phyloP scores from a whole-genome alignment of 92 coral and sea anemone species.

The Epizoanthus rinbou region DNA sequence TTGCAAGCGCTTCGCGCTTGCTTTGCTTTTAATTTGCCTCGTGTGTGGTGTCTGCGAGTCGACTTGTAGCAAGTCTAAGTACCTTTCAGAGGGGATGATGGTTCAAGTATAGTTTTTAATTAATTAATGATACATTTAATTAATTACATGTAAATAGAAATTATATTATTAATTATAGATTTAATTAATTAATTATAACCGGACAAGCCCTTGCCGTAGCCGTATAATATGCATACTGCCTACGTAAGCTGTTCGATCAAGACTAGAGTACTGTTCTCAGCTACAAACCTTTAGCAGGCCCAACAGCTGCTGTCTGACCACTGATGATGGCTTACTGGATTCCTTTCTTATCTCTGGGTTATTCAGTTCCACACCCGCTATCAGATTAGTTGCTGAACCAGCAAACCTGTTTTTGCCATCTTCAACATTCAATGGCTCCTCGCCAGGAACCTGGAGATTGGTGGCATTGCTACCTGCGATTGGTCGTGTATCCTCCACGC shows the following conservation, averaged over 20 bases:
- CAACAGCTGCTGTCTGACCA: conserved; percentile 62
- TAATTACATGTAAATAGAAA: too few species aligned
- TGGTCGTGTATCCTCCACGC: not conserved
- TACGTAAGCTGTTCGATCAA: not conserved
- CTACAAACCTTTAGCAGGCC: conserved; percentile 73
- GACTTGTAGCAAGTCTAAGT: too few species aligned
- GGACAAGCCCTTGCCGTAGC: too few species aligned
- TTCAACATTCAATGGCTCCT: conserved; percentile 30
- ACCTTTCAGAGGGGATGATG: too few species aligned
- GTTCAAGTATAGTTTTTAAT: too few species aligned
- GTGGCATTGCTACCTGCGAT: not conserved
- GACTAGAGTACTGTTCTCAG: not conserved
- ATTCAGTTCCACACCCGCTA: conserved; percentile 72
- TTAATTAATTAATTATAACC: too few species aligned
- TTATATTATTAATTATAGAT: too few species aligned
- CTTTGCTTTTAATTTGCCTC: too few species aligned
- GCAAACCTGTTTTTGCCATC: conserved; percentile 44
- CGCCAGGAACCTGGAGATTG: conserved; percentile 26
- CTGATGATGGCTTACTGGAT: conserved; percentile 42
- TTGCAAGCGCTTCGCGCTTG: too few species aligned
- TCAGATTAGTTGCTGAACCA: conserved; percentile 30
- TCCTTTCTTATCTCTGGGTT: conserved; percentile 40
- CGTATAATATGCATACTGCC: too few species aligned
- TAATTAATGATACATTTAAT: too few species aligned
- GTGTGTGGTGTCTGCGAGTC: too few species aligned